Conservation (phyloP, 2,113 vertebrate genomes). For the Malurus alboscapulatus region DNA sequence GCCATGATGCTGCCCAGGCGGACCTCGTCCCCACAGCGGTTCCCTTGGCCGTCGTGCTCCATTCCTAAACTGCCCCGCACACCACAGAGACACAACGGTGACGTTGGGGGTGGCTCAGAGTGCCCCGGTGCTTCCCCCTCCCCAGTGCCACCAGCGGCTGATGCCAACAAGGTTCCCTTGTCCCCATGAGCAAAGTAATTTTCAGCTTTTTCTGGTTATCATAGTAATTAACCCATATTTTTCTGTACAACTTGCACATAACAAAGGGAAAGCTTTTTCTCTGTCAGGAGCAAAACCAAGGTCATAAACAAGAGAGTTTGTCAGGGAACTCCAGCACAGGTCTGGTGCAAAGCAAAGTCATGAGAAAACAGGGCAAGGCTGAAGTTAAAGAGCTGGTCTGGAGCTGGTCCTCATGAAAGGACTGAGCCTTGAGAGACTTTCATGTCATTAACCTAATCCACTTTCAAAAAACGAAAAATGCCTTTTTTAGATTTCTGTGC, state of each 20-base stretch:
- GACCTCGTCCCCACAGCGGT: slow-evolving; percentile 95
- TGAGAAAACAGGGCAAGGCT: not conserved
- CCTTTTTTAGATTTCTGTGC: not conserved
- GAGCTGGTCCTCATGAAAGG: not conserved
- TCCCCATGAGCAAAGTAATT: not conserved
- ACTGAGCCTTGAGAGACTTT: not conserved
- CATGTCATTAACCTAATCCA: not conserved
- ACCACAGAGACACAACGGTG: not conserved
- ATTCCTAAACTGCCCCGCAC: slow-evolving; percentile 85
- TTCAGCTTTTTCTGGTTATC: not conserved
- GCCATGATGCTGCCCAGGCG: slow-evolving; percentile 99
- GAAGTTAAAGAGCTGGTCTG: not conserved
- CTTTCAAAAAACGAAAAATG: not conserved
- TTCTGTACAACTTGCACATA: not conserved
- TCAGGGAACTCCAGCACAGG: not conserved
- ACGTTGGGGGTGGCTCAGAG: rapidly evolving
- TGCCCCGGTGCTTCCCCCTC: rapidly evolving
- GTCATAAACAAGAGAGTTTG: not conserved
- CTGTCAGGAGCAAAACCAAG: not conserved
- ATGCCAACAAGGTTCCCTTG: not conserved
- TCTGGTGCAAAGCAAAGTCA: not conserved
- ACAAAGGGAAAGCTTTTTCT: not conserved
- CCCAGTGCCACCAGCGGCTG: rapidly evolving
- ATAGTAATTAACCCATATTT: not conserved
- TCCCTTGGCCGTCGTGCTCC: slow-evolving; percentile 97